phyloP scores from a whole-genome alignment of 2,888 invertebrate genomes.

The Horisme vitalbata region DNA sequence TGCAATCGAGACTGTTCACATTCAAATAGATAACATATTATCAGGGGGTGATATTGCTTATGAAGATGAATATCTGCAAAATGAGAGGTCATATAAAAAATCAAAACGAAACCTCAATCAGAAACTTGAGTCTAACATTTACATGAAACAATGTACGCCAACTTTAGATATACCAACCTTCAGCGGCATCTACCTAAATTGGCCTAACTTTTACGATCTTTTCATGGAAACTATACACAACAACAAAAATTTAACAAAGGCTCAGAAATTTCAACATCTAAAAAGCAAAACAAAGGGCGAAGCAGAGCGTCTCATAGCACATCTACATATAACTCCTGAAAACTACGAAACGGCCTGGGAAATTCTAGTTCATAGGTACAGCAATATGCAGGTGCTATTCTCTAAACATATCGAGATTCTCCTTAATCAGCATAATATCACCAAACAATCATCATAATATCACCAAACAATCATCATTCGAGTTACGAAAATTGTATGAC shows the following conservation, averaged over 20 bases:
- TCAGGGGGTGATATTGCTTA: background rate
- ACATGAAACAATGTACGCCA: background rate
- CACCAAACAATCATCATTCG: too few species aligned
- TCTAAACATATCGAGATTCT: background rate
- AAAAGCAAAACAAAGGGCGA: slow-evolving; percentile 1
- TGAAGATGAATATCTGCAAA: background rate
- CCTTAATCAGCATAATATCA: background rate
- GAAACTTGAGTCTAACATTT: too few species aligned
- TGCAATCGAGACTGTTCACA: background rate
- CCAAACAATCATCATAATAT: too few species aligned
- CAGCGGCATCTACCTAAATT: background rate
- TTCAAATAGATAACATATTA: background rate
- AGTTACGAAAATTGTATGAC: slow-evolving; percentile 21
- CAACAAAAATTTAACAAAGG: background rate
- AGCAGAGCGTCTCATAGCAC: slow-evolving; percentile 1
- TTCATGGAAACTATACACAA: slow-evolving; percentile 2
- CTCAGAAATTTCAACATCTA: background rate
- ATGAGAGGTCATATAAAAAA: background rate
- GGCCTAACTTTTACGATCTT: background rate
- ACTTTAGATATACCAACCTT: background rate
- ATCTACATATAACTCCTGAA: background rate
- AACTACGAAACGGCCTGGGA: slow-evolving; percentile 3
- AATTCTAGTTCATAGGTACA: background rate
- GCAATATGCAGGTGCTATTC: background rate
- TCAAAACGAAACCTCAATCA: background rate